Evolutionary conservation across 2,113 vertebrate genomes (phyloP).

Genomic region (Pongo pygmaeus): DNA sequence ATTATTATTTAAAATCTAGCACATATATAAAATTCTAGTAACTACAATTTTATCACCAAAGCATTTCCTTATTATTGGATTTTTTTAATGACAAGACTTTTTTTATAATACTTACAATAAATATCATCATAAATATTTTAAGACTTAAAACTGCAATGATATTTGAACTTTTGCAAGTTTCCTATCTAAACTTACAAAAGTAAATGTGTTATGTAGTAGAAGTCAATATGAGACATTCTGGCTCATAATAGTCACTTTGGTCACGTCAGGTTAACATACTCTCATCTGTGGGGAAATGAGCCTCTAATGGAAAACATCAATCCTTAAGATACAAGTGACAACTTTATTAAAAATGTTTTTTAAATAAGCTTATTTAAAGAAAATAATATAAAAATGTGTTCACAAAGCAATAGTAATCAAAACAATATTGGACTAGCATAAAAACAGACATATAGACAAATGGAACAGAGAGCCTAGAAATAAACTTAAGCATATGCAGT

Average conservation of each 20-base stretch:
- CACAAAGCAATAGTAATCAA: neutral
- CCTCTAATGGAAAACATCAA: neutral
- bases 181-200: neutral
- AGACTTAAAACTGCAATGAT: neutral
- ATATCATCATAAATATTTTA: neutral
- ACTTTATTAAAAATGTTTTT: neutral
- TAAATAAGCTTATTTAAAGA: neutral
- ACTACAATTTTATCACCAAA: neutral
- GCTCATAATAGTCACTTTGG: neutral
- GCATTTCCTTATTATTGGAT: neutral
- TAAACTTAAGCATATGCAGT: neutral
- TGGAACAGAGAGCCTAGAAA: neutral
- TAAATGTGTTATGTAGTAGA: neutral
- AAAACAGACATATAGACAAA: neutral
- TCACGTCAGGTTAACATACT: neutral
- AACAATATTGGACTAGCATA: neutral
- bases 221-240: neutral
- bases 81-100: neutral
- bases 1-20: neutral
- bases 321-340: neutral
- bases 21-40: neutral
- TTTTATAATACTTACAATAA: too few species aligned
- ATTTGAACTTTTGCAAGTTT: neutral
- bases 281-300: neutral
- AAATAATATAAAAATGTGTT: neutral